phyloP scores from a whole-genome alignment of 2,888 invertebrate genomes.

The Cephus runcator region DNA sequence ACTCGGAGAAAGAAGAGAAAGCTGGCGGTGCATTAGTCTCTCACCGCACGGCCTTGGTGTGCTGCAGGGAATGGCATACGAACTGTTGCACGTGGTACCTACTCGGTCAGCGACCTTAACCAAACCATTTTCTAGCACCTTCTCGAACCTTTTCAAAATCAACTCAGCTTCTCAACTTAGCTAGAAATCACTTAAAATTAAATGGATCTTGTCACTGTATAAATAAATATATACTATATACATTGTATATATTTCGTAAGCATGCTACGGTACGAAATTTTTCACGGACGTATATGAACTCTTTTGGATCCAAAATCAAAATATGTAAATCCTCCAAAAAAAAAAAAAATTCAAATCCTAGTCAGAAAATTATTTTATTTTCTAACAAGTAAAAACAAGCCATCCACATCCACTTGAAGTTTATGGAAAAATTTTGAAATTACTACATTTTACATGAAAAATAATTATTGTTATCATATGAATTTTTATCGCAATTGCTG shows the following conservation, averaged over 20 bases:
- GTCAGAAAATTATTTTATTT: no score
- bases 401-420: neutral
- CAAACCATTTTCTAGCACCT: constrained; percentile 26
- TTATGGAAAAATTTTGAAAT: neutral
- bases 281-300: neutral
- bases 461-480: neutral
- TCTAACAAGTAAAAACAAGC: neutral
- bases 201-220: neutral
- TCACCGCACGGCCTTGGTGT: constrained; percentile 26
- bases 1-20: constrained; percentile 28
- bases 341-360: neutral
- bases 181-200: neutral
- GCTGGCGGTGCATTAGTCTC: constrained; percentile 22
- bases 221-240: neutral
- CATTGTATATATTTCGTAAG: neutral
- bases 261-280: neutral
- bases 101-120: constrained; percentile 30
- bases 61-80: constrained; percentile 26
- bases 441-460: neutral
- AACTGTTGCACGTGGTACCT: constrained; percentile 28
- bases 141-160: constrained; percentile 14
- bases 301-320: neutral
- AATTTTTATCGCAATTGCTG: neutral
- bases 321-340: neutral
- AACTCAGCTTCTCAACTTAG: neutral